These are phyloP conservation scores for Pipistrellus pygmaeus DNA, from an alignment of 2,797 vertebrate genomes.

Conservation along the genomic window DNA sequence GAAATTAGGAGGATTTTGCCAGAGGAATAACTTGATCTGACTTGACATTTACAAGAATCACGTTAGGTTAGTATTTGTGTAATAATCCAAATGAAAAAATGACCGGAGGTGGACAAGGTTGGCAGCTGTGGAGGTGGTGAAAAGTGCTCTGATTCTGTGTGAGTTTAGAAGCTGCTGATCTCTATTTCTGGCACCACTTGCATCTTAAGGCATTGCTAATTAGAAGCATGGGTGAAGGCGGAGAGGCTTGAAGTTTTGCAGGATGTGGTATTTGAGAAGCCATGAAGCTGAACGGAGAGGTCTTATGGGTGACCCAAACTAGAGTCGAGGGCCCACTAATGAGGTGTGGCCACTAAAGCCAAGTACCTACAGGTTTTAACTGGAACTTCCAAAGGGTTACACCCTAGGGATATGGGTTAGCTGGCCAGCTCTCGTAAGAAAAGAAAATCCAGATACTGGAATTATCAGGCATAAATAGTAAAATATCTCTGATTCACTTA, in stretches of 20 bases:
- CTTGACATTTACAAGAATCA: slow-evolving; percentile 4
- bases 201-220: not conserved
- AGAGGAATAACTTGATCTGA: not conserved
- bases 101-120: not conserved
- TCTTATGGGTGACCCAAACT: not conserved
- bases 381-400: not conserved
- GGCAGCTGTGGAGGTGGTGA: not conserved
- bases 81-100: slow-evolving; percentile 30
- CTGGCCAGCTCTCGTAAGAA: not conserved
- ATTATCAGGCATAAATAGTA: not conserved
- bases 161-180: not conserved
- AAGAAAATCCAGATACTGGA: not conserved
- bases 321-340: not conserved
- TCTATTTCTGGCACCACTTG: not conserved
- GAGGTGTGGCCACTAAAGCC: not conserved
- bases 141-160: not conserved
- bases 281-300: not conserved
- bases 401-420: not conserved
- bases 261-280: not conserved
- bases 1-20: not conserved
- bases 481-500: slow-evolving; percentile 28
- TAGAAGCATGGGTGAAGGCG: not conserved
- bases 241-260: not conserved
- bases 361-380: not conserved
- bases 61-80: not conserved